A percentile compares a stretch with the other conserved stretches of the same genome.
These are phyloP conservation scores for Agapostemon virescens DNA, from an alignment of 2,888 invertebrate genomes.

Conservation along the genomic window DNA sequence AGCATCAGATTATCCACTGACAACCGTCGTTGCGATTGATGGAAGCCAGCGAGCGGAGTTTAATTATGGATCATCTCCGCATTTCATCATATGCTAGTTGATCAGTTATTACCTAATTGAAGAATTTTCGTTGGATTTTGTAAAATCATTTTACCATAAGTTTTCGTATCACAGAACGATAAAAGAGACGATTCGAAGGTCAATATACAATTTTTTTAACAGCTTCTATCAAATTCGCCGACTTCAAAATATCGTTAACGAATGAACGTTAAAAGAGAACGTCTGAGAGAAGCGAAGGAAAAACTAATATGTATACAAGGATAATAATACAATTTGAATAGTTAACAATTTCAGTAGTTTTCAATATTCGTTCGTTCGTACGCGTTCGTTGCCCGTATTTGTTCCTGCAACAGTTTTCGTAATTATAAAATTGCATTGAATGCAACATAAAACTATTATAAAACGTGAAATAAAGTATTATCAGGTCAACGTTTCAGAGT, in stretches of 20 bases:
- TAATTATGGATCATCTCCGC: no score
- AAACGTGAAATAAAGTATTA: neutral
- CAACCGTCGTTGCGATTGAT: no score
- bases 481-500: neutral
- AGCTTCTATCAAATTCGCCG: neutral
- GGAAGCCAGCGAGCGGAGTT: no score
- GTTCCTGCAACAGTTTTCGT: no score
- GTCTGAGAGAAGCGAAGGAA: neutral
- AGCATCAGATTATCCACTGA: no score
- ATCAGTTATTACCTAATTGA: no score
- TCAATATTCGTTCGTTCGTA: no score
- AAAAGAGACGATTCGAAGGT: no score
- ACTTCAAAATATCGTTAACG: neutral
- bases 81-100: no score
- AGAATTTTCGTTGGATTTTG: neutral
- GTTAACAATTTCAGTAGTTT: no score
- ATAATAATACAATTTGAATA: no score
- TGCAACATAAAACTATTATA: neutral
- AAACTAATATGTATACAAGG: neutral
- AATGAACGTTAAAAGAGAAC: neutral
- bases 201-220: neutral
- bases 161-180: neutral
- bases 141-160: neutral
- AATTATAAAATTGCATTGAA: neutral
- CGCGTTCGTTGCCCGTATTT: no score